phyloP scores from a whole-genome alignment of 1,140 invertebrate genomes.

The Onthophagus taurus region DNA sequence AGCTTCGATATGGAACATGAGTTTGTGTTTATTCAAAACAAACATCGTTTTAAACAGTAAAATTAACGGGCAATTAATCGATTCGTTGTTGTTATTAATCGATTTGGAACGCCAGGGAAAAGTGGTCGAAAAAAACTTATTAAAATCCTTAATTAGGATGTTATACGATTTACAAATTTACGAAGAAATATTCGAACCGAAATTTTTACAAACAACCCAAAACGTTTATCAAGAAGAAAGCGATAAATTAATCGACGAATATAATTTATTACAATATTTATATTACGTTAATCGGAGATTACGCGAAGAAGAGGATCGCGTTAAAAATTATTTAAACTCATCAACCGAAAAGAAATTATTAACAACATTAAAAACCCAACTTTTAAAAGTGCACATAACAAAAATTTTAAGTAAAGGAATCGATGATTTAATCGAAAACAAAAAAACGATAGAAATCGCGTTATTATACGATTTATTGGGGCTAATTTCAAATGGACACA shows the following conservation, averaged over 20 bases:
- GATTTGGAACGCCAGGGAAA: slow-evolving; percentile 80
- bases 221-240: slow-evolving; percentile 79
- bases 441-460: slow-evolving; percentile 71
- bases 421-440: slow-evolving; percentile 79
- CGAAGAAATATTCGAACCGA: slow-evolving; percentile 81
- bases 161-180: slow-evolving; percentile 93
- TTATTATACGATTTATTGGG: slow-evolving; percentile 81
- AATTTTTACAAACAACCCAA: slow-evolving; percentile 85
- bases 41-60: slow-evolving; percentile 82
- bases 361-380: slow-evolving; percentile 80
- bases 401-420: slow-evolving; percentile 87
- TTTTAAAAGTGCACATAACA: slow-evolving; percentile 80
- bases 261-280: slow-evolving; percentile 86
- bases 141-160: slow-evolving; percentile 92
- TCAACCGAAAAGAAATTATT: slow-evolving; percentile 84
- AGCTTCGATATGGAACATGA: slow-evolving; percentile 61
- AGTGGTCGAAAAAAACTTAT: slow-evolving; percentile 80
- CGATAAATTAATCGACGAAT: slow-evolving; percentile 76
- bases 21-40: slow-evolving; percentile 83
- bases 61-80: slow-evolving; percentile 81
- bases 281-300: slow-evolving; percentile 85
- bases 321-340: slow-evolving; percentile 85
- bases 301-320: slow-evolving; percentile 83
- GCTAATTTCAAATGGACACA: slow-evolving; percentile 79
- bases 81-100: slow-evolving; percentile 82